phyloP scores from a whole-genome alignment of 2,888 invertebrate species.

The Strigamia maritima region DNA sequence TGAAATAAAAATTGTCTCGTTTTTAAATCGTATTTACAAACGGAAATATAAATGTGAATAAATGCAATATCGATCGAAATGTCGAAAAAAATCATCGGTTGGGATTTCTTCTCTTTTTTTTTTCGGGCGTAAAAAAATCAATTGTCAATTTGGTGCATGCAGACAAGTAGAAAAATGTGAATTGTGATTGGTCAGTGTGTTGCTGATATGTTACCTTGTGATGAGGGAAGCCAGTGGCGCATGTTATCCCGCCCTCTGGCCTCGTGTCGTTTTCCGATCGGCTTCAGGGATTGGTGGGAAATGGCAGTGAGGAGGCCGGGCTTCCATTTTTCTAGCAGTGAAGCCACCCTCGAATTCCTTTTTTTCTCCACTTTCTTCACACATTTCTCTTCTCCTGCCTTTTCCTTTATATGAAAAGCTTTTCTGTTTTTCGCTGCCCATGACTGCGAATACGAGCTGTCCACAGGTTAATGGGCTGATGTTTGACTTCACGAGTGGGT shows the following conservation, averaged over 20 bases:
- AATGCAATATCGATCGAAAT: neutral
- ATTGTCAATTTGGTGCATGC: constrained; percentile 32
- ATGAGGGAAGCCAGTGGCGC: constrained; percentile 34
- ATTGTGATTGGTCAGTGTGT: constrained; percentile 30
- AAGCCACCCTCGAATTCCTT: constrained; percentile 17
- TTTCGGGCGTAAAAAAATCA: neutral
- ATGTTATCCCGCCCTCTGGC: constrained; percentile 26
- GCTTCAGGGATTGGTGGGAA: constrained; percentile 30
- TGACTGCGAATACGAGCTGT: constrained; percentile 25
- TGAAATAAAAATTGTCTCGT: neutral
- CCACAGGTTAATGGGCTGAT: constrained; percentile 30
- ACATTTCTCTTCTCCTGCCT: neutral
- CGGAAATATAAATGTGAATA: no score
- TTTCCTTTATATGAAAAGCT: neutral
- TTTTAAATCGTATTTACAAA: no score
- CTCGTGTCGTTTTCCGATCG: constrained; percentile 30
- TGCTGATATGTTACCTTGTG: constrained; percentile 32
- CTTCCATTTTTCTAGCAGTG: constrained; percentile 18
- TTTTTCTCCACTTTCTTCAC: neutral
- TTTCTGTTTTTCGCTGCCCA: constrained; percentile 24
- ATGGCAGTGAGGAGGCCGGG: constrained; percentile 28
- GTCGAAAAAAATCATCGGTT: constrained; percentile 2
- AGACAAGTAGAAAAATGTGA: constrained; percentile 28
- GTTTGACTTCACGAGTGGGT: constrained; percentile 23
- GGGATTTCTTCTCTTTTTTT: neutral